A percentile compares a stretch with the other conserved stretches of the same genome.
Conservation (phyloP, 2,113 vertebrate species). For the Ciconia stormi region DNA sequence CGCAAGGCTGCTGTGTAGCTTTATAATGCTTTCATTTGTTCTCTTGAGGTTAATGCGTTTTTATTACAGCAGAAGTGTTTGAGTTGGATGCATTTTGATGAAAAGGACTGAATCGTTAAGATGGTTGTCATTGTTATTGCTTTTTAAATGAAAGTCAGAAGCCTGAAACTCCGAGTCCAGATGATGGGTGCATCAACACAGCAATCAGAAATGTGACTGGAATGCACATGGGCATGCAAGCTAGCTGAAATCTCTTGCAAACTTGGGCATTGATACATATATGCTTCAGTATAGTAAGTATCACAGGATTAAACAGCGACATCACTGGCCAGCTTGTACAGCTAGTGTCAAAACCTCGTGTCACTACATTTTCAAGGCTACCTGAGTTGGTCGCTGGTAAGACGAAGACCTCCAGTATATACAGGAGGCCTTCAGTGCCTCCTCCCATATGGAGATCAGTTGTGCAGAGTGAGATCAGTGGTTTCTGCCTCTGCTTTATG, state of each 20-base stretch:
- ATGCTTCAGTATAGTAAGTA: not conserved
- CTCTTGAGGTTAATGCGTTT: not conserved
- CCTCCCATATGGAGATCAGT: not conserved
- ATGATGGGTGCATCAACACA: not conserved
- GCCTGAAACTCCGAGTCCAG: not conserved
- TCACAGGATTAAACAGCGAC: not conserved
- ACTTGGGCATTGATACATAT: not conserved
- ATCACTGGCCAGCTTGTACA: not conserved
- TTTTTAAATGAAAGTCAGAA: slow-evolving; percentile 2
- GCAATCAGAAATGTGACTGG: not conserved
- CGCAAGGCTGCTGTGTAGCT: not conserved
- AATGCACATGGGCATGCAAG: not conserved
- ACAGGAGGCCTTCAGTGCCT: not conserved
- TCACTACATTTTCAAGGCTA: not conserved
- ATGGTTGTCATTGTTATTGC: not conserved
- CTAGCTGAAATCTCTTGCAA: not conserved
- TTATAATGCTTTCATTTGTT: slow-evolving; percentile 3
- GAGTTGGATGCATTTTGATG: not conserved
- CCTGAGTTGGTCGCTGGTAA: not conserved
- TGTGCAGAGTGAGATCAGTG: not conserved
- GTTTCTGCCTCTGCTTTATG: not conserved
- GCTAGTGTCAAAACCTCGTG: not conserved
- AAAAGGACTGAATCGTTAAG: not conserved
- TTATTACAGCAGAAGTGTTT: not conserved
- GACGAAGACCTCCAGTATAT: not conserved